Evolutionary conservation across 2,888 invertebrate species (phyloP).

Genomic region (Oscheius sp.): DNA sequence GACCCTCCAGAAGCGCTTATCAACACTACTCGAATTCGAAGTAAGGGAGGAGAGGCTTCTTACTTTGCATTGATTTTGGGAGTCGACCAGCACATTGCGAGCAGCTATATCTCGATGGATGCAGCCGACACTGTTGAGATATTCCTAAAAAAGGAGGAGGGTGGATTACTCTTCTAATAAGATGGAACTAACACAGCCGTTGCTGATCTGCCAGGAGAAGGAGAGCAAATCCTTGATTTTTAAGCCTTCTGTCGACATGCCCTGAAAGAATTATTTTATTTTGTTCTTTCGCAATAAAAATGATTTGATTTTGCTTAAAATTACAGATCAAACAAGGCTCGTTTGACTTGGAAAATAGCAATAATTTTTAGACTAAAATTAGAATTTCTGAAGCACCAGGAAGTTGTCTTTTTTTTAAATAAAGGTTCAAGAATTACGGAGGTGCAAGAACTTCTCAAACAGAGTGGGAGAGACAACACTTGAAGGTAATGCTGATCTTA

Average conservation of each 20-base stretch:
- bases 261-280: slow-evolving; percentile 36
- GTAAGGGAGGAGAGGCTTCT: neutral
- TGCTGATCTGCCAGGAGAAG: slow-evolving; percentile 64
- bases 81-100: slow-evolving; percentile 60
- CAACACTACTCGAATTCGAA: too few species aligned
- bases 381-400: too few species aligned
- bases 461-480: too few species aligned
- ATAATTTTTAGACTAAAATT: too few species aligned
- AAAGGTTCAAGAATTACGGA: too few species aligned
- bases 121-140: slow-evolving; percentile 61
- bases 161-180: neutral
- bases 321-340: too few species aligned
- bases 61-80: slow-evolving; percentile 53
- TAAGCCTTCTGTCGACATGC: slow-evolving; percentile 37
- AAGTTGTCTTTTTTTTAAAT: too few species aligned
- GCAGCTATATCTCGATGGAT: slow-evolving; percentile 64
- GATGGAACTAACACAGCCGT: slow-evolving; percentile 54
- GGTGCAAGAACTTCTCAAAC: too few species aligned
- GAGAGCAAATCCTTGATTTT: slow-evolving; percentile 60
- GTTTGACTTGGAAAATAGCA: too few species aligned
- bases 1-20: neutral
- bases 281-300: neutral
- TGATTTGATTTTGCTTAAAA: too few species aligned
- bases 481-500: too few species aligned
- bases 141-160: slow-evolving; percentile 50